Base-by-base conservation (phyloP, 1,140 invertebrate genomes). In the Glomeris maerens region DNA sequence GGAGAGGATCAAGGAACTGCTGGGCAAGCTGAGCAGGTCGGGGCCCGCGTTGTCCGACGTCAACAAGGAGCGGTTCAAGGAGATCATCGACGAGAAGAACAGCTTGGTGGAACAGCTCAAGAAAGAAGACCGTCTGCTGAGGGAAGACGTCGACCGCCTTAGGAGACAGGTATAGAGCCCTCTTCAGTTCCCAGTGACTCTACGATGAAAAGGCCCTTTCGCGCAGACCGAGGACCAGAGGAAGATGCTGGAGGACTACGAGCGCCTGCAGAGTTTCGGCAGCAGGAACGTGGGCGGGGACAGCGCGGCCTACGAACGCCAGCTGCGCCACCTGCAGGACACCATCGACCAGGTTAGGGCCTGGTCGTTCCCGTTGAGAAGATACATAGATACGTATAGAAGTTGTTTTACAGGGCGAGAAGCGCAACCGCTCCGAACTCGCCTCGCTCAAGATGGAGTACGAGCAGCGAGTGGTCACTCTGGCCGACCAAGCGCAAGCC, bases 401-500 rank as follows among this genome's bases (percentile, higher is more conserved):
- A 10, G 31, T 36, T 36, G 10, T 36, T 58, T 17, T 63, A 62
- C 78, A 79, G 60, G 75, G 78, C 23, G 87, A 94, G 56, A 84
- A 86, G 58, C 70, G 77, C 2, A 77, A 86, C 38, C 87, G 87
- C 62, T 77, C 79, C 0, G 90, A 95, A 61, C 64, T 93, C 17
- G 77, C 82, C 2, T 81, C 89, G 40, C 80, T 83, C 52, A 89
- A 91, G 64, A 74, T 87, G 61, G 76, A 88, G 14, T 93, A 92
- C 60, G 91, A 95, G 62, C 81, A 81, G 48, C 80, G 89, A 61
- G 76, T 93, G 57, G 79, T 81, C 40, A 76, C 84, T 14, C 79
- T 95, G 57, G 78, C 80, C 52, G 84, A 85, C 49, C 91, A 95
- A 67, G 75, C 93, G 13, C 81, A 84, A 50, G 78, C 81, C 1